phyloP scores from a whole-genome alignment of 2,797 vertebrate genomes.

The Prunella strophiata region DNA sequence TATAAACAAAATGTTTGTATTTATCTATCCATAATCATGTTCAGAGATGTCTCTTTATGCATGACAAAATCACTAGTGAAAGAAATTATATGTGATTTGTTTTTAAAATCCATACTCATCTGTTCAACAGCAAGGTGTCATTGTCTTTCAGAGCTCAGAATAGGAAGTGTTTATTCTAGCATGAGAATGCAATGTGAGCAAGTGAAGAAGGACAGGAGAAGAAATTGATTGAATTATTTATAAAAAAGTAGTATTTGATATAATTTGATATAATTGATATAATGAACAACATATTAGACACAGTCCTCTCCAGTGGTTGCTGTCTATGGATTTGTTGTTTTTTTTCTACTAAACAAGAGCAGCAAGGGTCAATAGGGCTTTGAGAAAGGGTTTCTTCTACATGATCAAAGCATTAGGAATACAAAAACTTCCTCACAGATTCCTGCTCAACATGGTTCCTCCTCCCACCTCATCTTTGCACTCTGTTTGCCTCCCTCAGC shows the following conservation, averaged over 20 bases:
- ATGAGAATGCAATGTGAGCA: background rate
- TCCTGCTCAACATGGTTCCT: background rate
- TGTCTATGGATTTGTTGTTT: background rate
- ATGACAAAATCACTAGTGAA: background rate
- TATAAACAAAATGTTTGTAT: background rate
- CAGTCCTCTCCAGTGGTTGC: background rate
- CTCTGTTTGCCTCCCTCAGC: conserved; percentile 13
- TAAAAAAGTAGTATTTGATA: background rate
- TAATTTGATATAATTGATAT: background rate
- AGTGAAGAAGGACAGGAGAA: background rate
- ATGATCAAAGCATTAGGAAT: background rate
- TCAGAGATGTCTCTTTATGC: background rate
- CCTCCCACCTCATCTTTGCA: background rate
- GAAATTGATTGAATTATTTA: background rate
- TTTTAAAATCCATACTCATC: background rate
- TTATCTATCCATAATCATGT: background rate
- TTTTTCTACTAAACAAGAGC: background rate
- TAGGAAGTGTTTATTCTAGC: background rate
- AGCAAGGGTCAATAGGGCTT: background rate
- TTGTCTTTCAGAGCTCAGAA: background rate
- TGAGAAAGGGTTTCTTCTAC: background rate
- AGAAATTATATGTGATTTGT: background rate
- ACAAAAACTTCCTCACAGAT: background rate
- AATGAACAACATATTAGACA: background rate
- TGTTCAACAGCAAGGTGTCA: background rate